Percentiles rank a stretch among this genome's conserved stretches.
Evolutionary conservation across 2,113 vertebrate genomes (phyloP).

Genomic region (Tachycineta bicolor): DNA sequence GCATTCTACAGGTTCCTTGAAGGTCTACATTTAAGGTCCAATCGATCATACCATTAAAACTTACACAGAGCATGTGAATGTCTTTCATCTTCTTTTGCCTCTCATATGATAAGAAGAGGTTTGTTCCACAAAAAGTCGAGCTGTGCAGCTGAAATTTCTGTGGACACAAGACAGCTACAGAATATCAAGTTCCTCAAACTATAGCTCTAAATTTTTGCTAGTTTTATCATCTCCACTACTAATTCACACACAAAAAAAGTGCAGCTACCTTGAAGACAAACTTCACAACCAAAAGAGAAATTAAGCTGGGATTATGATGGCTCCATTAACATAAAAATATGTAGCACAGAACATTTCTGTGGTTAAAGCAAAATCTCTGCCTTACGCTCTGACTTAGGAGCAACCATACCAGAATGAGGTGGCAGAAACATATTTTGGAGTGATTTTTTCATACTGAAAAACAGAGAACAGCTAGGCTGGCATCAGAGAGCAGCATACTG

Average conservation of each 20-base stretch:
- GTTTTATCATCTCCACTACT: background rate
- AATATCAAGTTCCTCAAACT: background rate
- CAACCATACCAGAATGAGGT: background rate
- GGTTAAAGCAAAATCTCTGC: background rate
- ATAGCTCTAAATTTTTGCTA: background rate
- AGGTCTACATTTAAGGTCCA: background rate
- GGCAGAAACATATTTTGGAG: background rate
- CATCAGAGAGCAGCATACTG: fast-evolving
- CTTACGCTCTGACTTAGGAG: background rate
- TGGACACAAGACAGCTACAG: background rate
- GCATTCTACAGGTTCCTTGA: background rate
- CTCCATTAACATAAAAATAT: background rate
- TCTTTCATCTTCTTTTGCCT: background rate
- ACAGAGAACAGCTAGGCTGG: background rate
- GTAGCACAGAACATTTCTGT: background rate
- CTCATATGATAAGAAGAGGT: background rate
- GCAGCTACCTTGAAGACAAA: background rate
- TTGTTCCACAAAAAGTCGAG: background rate
- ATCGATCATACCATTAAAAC: background rate
- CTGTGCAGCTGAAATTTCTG: background rate
- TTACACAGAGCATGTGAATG: background rate
- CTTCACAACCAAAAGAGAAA: background rate
- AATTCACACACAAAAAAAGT: background rate
- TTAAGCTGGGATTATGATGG: background rate
- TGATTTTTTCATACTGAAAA: background rate